phyloP scores from a whole-genome alignment of 1,140 invertebrate species.

The Aphis gossypii region DNA sequence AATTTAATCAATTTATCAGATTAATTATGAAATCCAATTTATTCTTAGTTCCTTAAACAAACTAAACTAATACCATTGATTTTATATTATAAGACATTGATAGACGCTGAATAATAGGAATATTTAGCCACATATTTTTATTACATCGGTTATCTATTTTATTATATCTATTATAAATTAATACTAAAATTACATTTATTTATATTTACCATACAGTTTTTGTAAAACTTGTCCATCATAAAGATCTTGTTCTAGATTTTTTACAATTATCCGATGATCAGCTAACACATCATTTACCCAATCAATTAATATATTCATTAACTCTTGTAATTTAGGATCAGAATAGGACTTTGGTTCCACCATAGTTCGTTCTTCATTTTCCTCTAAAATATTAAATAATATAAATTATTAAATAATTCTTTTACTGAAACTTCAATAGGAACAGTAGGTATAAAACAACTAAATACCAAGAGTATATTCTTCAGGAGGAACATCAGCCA shows the following conservation, averaged over 20 bases:
- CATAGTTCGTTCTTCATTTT: constrained; percentile 96
- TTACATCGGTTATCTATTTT: not conserved
- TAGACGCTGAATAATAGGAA: no score
- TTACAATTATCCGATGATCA: constrained; percentile 95
- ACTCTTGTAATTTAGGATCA: constrained; percentile 85
- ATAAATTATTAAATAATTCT: not conserved
- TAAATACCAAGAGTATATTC: constrained; percentile 85
- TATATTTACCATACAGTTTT: constrained; percentile 82
- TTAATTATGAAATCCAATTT: not conserved
- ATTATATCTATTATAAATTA: not conserved
- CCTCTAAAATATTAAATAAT: constrained; percentile 69
- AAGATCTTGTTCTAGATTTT: constrained; percentile 95
- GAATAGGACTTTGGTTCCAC: constrained; percentile 88
- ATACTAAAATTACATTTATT: not conserved
- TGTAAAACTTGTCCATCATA: constrained; percentile 99
- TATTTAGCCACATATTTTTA: no score
- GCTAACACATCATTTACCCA: constrained; percentile 99
- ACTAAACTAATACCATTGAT: no score
- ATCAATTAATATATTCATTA: constrained; percentile 89
- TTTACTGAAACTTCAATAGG: not conserved
- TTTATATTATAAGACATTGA: no score
- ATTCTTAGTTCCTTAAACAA: not conserved
- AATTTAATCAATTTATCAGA: not conserved
- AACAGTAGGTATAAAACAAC: not conserved
- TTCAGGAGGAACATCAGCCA: constrained; percentile 86